Evolutionary conservation across 2,113 vertebrate genomes (phyloP).

Genomic region (Alethe diademata): DNA sequence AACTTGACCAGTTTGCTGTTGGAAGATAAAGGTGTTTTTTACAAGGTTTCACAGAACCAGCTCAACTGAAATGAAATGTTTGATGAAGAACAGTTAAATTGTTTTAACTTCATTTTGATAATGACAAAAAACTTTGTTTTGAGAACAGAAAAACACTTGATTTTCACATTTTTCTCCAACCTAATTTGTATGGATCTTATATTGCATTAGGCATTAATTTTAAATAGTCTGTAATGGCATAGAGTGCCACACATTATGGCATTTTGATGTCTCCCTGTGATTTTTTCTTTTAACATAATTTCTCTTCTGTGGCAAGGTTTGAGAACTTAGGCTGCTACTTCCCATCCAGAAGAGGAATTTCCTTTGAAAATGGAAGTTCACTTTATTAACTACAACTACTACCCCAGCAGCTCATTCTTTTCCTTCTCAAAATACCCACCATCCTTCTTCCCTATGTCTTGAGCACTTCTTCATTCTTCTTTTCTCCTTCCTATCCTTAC

Average conservation of each 20-base stretch:
- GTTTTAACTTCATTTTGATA: constrained; percentile 35
- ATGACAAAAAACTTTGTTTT: constrained; percentile 1
- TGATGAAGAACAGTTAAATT: constrained; percentile 4
- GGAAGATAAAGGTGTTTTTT: not conserved
- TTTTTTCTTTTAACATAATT: not conserved
- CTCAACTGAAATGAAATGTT: not conserved
- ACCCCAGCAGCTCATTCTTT: not conserved
- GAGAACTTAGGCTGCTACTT: not conserved
- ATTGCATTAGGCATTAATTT: constrained; percentile 23
- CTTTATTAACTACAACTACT: not conserved
- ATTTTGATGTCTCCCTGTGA: not conserved
- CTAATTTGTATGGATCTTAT: constrained; percentile 14
- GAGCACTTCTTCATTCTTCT: not conserved
- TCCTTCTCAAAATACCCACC: not conserved
- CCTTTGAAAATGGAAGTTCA: not conserved
- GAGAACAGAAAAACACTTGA: not conserved
- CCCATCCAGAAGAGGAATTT: not conserved
- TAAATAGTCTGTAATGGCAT: not conserved
- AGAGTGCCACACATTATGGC: not conserved
- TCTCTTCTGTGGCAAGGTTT: not conserved
- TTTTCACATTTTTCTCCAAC: not conserved
- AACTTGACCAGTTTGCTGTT: not conserved
- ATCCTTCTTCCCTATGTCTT: not conserved
- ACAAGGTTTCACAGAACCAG: not conserved
- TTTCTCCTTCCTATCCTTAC: not conserved